Conservation (phyloP, 53 echinoderm and acorn worm genomes). For the Crossaster papposus region DNA sequence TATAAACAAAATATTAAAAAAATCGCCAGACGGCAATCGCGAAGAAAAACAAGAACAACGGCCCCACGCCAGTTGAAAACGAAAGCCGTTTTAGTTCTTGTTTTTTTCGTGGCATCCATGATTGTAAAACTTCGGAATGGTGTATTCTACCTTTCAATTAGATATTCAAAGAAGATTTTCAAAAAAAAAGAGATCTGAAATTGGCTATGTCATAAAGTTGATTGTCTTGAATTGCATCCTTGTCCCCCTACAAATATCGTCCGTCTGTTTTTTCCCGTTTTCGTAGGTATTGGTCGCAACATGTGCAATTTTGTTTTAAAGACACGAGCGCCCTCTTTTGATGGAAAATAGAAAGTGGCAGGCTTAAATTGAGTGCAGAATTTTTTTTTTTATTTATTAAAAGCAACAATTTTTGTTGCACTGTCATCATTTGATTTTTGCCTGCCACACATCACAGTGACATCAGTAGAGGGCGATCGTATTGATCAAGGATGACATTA, state of each 20-base stretch:
- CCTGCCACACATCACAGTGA: slow-evolving; percentile 4
- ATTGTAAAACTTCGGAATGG: too few relatives aligned
- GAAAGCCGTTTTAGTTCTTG: too few relatives aligned
- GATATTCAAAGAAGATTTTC: not conserved
- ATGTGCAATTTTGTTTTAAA: not conserved
- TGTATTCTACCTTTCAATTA: too few relatives aligned
- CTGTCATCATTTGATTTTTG: not conserved
- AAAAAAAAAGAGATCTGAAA: slow-evolving; percentile 12
- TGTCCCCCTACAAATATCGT: slow-evolving; percentile 13
- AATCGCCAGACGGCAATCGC: too few relatives aligned
- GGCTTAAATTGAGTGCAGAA: not conserved
- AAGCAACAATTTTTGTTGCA: not conserved
- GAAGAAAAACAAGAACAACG: too few relatives aligned
- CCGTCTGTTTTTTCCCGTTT: not conserved
- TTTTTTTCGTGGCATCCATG: too few relatives aligned
- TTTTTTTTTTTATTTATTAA: too few relatives aligned
- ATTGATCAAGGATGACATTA: not conserved
- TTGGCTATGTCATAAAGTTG: slow-evolving; percentile 19
- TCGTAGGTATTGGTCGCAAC: slow-evolving; percentile 9
- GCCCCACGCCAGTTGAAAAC: too few relatives aligned
- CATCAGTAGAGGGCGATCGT: not conserved
- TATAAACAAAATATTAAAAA: too few relatives aligned
- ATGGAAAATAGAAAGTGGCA: not conserved
- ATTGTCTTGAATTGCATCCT: not conserved
- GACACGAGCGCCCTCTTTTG: not conserved